These are phyloP conservation scores for Teleogryllus oceanicus DNA, from an alignment of 2,888 invertebrate genomes.

Conservation along the genomic window DNA sequence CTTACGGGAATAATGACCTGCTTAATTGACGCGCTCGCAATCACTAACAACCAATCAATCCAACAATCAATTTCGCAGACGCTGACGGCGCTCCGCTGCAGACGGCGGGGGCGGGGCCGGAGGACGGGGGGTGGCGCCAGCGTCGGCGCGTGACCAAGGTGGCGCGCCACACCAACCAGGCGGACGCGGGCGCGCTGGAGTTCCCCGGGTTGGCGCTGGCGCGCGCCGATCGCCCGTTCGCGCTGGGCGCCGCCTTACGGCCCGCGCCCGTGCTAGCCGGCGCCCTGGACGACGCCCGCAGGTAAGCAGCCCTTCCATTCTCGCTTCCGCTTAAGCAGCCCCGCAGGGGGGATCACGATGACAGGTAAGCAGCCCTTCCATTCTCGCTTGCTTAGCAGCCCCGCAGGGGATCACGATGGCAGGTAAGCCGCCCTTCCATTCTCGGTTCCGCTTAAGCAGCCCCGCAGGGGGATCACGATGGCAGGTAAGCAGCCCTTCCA, in stretches of 20 bases:
- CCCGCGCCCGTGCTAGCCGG: not conserved
- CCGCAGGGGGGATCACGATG: too few relatives aligned
- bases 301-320: not conserved
- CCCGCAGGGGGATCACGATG: too few relatives aligned
- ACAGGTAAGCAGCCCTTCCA: not conserved
- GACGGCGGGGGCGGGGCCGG: too few relatives aligned
- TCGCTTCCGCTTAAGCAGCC: too few relatives aligned
- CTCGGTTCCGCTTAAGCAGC: too few relatives aligned
- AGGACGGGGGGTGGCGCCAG: not conserved
- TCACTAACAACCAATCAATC: too few relatives aligned
- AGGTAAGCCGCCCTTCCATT: not conserved
- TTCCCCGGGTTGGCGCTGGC: not conserved
- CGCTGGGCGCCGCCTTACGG: not conserved
- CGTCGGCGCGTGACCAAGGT: not conserved
- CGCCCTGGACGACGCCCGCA: not conserved
- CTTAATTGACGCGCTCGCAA: too few relatives aligned
- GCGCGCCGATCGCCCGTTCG: not conserved
- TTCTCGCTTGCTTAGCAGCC: too few relatives aligned
- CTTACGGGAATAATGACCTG: too few relatives aligned
- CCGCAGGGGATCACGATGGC: not conserved
- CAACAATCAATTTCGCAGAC: too few relatives aligned
- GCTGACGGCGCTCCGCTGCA: too few relatives aligned
- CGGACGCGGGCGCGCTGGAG: not conserved
- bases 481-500: not conserved
- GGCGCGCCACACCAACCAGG: not conserved